These are phyloP conservation scores for Cerastis rubricosa DNA, from an alignment of 2,888 invertebrate species.

Conservation along the genomic window DNA sequence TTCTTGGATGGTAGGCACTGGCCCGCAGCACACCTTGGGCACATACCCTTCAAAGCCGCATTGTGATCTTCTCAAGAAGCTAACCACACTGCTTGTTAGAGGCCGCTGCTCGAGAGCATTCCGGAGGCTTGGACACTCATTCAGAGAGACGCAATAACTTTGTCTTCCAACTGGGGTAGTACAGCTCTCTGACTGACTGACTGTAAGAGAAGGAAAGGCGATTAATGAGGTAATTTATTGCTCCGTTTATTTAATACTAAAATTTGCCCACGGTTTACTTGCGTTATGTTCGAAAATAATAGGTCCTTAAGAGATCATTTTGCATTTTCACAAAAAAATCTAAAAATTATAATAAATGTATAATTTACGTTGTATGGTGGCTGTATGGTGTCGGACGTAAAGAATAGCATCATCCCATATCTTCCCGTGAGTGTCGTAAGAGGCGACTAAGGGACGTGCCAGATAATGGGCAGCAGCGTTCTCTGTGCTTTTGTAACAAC, in stretches of 20 bases:
- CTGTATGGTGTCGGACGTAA: too few relatives aligned
- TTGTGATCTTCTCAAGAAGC: constrained; percentile 88
- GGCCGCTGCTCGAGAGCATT: constrained; percentile 83
- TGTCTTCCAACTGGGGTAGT: constrained; percentile 82
- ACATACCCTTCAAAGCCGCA: constrained; percentile 88
- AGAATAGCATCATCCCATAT: too few relatives aligned
- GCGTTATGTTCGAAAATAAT: neutral
- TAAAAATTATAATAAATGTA: too few relatives aligned
- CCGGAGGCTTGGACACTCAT: constrained; percentile 84
- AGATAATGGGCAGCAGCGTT: too few relatives aligned
- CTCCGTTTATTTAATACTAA: neutral
- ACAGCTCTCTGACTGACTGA: constrained; percentile 79
- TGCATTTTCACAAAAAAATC: too few relatives aligned
- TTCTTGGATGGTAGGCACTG: constrained; percentile 69
- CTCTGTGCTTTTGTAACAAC: too few relatives aligned
- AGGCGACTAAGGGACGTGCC: too few relatives aligned
- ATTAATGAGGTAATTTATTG: neutral
- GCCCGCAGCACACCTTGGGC: constrained; percentile 90
- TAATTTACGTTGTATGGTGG: too few relatives aligned
- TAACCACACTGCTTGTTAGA: constrained; percentile 77
- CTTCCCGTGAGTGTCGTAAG: too few relatives aligned
- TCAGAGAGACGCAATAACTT: constrained; percentile 88
- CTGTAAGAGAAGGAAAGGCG: constrained; percentile 56
- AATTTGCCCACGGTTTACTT: neutral
- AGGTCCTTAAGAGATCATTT: too few relatives aligned